Conservation (phyloP, 2,888 invertebrate genomes). For the Cryptophagus acutangulus region DNA sequence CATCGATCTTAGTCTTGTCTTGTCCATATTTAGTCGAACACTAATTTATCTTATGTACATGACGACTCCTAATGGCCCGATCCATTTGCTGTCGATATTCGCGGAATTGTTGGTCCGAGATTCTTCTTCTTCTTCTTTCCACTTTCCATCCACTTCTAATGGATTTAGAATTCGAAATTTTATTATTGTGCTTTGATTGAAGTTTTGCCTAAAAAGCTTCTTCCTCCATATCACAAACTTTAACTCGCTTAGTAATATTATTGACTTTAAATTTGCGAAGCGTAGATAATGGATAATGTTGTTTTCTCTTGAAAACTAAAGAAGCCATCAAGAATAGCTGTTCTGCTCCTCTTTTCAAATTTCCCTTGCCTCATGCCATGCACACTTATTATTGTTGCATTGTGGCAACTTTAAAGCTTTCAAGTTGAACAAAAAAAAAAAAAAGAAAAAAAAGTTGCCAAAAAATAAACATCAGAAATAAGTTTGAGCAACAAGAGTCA, state of each 20-base stretch:
- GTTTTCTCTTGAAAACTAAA: no score
- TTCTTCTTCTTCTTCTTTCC: no score
- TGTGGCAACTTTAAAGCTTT: neutral
- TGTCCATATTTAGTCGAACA: slow-evolving; percentile 39
- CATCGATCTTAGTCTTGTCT: slow-evolving; percentile 42
- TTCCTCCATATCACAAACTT: slow-evolving; percentile 28
- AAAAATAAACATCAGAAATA: no score
- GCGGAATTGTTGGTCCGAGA: slow-evolving; percentile 11
- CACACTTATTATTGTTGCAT: neutral
- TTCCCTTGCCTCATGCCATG: neutral
- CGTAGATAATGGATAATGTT: no score
- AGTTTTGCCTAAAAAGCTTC: slow-evolving; percentile 11
- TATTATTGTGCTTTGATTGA: no score
- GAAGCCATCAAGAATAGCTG: no score
- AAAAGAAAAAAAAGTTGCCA: no score
- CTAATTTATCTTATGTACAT: slow-evolving; percentile 43
- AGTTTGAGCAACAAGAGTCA: no score
- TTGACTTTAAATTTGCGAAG: slow-evolving; percentile 42
- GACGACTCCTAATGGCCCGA: slow-evolving; percentile 34
- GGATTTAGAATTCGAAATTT: no score
- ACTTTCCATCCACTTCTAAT: no score
- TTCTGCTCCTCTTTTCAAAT: no score
- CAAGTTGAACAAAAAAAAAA: neutral
- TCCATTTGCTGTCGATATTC: slow-evolving; percentile 19
- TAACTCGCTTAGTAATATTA: slow-evolving; percentile 41